Evolutionary conservation across 2,888 invertebrate species (phyloP).

Genomic region (Drosophila longiperda): DNA sequence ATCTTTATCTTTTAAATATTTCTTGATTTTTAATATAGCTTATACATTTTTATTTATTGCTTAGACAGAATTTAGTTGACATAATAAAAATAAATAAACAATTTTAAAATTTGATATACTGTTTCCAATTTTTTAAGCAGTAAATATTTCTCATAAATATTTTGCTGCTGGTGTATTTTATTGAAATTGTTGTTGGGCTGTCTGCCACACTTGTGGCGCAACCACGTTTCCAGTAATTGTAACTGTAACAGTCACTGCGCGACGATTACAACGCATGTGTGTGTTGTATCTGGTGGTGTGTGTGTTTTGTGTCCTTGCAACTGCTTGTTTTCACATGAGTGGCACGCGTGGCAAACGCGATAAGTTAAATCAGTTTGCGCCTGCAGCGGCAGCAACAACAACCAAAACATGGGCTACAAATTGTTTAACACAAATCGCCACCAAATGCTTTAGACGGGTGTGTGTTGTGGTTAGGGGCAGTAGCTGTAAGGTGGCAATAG

Average conservation of each 20-base stretch:
- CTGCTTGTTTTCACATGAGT: conserved; percentile 61
- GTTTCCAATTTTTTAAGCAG: conserved; percentile 7
- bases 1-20: too few relatives aligned
- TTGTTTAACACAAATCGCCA: conserved; percentile 72
- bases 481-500: conserved; percentile 19
- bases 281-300: not conserved
- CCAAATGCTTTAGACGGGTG: conserved; percentile 6
- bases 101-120: not conserved
- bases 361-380: conserved; percentile 72
- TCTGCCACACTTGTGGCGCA: conserved; percentile 47
- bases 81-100: too few relatives aligned
- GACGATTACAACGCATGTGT: conserved; percentile 9
- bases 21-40: too few relatives aligned
- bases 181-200: conserved; percentile 16
- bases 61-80: too few relatives aligned
- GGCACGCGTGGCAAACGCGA: conserved; percentile 63
- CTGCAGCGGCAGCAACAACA: conserved; percentile 62
- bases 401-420: conserved; percentile 73
- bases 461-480: conserved; percentile 7
- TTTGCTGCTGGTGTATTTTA: not conserved
- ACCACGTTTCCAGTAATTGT: conserved; percentile 50
- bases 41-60: too few relatives aligned
- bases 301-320: conserved; percentile 24
- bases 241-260: conserved; percentile 10
- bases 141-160: conserved; percentile 64